Conservation (phyloP, 2,888 invertebrate species). For the Brachyptera putata region DNA sequence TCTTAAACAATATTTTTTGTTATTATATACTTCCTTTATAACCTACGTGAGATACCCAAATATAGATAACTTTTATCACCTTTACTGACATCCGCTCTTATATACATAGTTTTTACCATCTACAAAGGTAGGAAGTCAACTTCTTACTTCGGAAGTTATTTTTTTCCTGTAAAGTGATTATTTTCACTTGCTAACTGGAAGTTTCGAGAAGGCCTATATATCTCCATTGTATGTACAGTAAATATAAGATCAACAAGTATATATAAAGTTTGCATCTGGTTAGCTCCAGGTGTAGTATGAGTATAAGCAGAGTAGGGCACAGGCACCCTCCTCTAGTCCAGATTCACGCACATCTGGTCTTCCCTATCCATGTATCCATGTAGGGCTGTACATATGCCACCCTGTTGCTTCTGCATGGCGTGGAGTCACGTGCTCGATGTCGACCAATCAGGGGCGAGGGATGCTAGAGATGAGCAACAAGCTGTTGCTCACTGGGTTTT, state of each 20-base stretch:
- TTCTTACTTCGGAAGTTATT: not conserved
- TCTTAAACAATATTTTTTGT: not conserved
- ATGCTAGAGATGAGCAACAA: slow-evolving; percentile 7
- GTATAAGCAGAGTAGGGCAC: too few relatives aligned
- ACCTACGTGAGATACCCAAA: slow-evolving; percentile 16
- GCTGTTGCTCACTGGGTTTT: slow-evolving; percentile 2
- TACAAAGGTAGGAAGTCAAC: not conserved
- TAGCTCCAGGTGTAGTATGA: not conserved
- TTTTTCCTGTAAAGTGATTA: not conserved
- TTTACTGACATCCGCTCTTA: slow-evolving; percentile 7
- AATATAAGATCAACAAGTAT: not conserved
- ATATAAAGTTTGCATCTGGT: not conserved
- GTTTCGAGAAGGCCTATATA: not conserved
- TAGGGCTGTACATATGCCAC: not conserved
- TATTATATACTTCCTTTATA: too few relatives aligned
- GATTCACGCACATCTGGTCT: not conserved
- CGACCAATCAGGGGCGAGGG: not conserved
- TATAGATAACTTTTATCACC: not conserved
- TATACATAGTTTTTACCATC: slow-evolving; percentile 7
- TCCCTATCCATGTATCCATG: not conserved
- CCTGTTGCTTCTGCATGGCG: too few relatives aligned
- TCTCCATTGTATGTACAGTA: not conserved
- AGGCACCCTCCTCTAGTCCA: not conserved
- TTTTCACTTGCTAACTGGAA: not conserved
- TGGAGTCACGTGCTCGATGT: not conserved